Conservation (phyloP, 2,113 vertebrate species). For the Colinus virginianus region DNA sequence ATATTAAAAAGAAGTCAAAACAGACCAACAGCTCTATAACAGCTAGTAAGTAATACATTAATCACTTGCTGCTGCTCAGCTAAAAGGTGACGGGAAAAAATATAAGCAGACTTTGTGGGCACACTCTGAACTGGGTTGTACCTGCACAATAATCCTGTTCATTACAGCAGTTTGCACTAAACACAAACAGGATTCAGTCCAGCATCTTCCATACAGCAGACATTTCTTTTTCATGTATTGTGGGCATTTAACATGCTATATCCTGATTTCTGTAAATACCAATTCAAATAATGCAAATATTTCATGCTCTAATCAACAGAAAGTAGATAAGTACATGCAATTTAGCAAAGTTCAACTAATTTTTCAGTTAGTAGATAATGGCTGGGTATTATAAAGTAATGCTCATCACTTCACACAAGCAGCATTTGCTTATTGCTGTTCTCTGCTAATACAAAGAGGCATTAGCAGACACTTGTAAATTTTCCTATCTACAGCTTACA, state of each 20-base stretch:
- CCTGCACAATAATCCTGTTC: neutral
- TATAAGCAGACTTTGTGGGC: neutral
- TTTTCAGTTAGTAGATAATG: slow-evolving; percentile 71
- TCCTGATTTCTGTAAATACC: slow-evolving; percentile 57
- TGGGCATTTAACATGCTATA: slow-evolving; percentile 45
- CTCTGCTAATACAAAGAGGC: slow-evolving; percentile 67
- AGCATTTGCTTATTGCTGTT: slow-evolving; percentile 61
- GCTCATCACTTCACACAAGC: slow-evolving; percentile 54
- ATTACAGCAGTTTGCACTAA: neutral
- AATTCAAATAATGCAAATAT: slow-evolving; percentile 61
- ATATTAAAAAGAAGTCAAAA: slow-evolving; percentile 20
- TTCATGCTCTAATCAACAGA: slow-evolving; percentile 65
- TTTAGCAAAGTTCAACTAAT: slow-evolving; percentile 71
- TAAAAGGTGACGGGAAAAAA: slow-evolving; percentile 29
- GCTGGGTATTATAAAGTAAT: slow-evolving; percentile 67
- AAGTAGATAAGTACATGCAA: slow-evolving; percentile 61
- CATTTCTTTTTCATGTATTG: slow-evolving; percentile 14
- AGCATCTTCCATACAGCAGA: neutral
- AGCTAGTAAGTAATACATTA: slow-evolving; percentile 31
- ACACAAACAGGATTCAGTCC: neutral
- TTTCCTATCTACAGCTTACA: slow-evolving; percentile 61
- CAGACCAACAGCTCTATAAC: neutral
- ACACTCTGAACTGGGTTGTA: neutral
- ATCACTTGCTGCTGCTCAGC: neutral
- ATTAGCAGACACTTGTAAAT: slow-evolving; percentile 75